A percentile compares a stretch with the other conserved stretches of the same genome.
phyloP scores from a whole-genome alignment of 2,797 vertebrate species.

The Galagoides demidoff region DNA sequence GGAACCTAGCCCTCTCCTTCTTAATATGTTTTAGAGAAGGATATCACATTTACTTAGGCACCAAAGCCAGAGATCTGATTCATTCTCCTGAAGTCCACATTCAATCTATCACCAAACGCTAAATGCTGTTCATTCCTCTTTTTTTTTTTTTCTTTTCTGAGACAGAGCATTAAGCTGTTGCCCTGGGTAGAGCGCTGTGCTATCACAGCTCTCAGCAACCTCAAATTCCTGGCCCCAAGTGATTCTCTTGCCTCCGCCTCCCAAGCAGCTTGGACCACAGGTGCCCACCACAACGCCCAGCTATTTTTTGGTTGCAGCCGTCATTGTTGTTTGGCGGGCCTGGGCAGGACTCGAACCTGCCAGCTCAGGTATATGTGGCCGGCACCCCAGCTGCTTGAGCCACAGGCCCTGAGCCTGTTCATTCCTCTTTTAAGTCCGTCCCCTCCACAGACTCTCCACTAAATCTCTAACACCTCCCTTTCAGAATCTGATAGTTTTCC shows the following conservation, averaged over 20 bases:
- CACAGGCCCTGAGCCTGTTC: neutral
- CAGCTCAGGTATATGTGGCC: too few species aligned
- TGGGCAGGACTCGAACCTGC: too few species aligned
- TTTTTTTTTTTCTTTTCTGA: neutral
- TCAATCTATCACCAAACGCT: neutral
- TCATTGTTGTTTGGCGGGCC: too few species aligned
- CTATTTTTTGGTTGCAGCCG: too few species aligned
- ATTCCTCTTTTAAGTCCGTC: neutral
- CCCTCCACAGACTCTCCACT: neutral
- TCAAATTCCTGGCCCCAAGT: too few species aligned
- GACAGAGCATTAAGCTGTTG: too few species aligned
- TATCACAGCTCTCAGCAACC: too few species aligned
- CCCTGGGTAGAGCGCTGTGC: too few species aligned
- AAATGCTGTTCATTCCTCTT: neutral
- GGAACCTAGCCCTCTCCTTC: neutral
- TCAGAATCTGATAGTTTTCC: constrained; percentile 10
- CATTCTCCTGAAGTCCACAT: neutral
- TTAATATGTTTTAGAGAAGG: neutral
- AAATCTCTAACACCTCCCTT: neutral
- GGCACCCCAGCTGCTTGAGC: too few species aligned
- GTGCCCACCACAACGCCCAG: too few species aligned
- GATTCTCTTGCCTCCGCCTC: too few species aligned
- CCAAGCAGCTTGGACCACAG: too few species aligned
- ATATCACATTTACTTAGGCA: neutral
- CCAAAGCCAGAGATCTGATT: neutral